Base-by-base conservation (phyloP, 2,113 vertebrate species). In the Aptenodytes patagonicus region DNA sequence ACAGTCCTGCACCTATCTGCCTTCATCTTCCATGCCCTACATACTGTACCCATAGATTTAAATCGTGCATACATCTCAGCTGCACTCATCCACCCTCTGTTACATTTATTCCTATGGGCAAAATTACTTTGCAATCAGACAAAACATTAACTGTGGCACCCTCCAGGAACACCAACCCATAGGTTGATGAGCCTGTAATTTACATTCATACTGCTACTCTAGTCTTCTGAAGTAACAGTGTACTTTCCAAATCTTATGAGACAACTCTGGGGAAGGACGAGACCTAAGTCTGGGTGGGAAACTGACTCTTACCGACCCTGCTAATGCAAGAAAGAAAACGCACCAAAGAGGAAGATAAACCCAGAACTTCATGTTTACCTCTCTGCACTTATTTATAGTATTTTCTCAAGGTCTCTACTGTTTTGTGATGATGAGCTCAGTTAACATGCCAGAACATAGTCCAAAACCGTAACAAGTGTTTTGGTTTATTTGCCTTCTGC, bases 11-110 rank as follows among this genome's bases (percentile, higher is more conserved):
- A 60, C 32, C 36, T 51, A 29, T 13, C 51, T 62, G 62, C 36
- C 36, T 61, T 38, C 36, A 61, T 5, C 9, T 62, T 72, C 29
- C 49, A 20, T 2, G 3, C 6, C 11, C n/a, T 20, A 31, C 2
- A n/a, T 17, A 17, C 9, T 31, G 13, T 28, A 36, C 21, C 19
- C 26, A 22, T 0, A 10, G 17, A 13, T 22, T 10, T 3, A 40
- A 47, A 25, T 11, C 3, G 0, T 2, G 18, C n/a, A 13, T 3
- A 47, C 19, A 40, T 31, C 21, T 40, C n/a, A 26, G 64, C 61
- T n/a, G 60, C 20, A 24, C 15, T 38, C 36, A 38, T 17, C 7
- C 42, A 34, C 7, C 6, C 19, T 20, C 40, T 34, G 9, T 9
- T 31, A 46, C 38, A n/a, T 13, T 51, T 22, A 38, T 10, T 66